A percentile compares a stretch with the other conserved stretches of the same genome.
Conservation (phyloP, 2,888 invertebrate genomes). For the Xanthia icteritia region DNA sequence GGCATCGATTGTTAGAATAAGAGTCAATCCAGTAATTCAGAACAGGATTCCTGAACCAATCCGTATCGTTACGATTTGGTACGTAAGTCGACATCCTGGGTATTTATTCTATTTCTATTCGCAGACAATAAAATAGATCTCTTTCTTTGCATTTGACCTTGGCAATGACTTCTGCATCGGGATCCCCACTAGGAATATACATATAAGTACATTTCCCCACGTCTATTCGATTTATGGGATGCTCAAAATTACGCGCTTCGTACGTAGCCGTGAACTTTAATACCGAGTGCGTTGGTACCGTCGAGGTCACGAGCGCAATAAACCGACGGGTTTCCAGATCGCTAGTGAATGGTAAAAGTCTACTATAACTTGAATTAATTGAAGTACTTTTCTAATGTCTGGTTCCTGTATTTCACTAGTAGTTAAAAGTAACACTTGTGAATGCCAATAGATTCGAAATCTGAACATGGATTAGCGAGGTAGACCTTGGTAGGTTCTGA, state of each 20-base stretch:
- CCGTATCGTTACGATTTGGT: not conserved
- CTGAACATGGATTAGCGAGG: not conserved
- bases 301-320: constrained; percentile 64
- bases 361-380: constrained; percentile 15
- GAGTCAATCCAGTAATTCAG: constrained; percentile 1
- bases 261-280: constrained; percentile 62
- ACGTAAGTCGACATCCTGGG: constrained; percentile 22
- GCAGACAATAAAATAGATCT: constrained; percentile 26
- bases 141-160: constrained; percentile 35
- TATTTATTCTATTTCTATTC: constrained; percentile 3
- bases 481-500: not conserved
- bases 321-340: constrained; percentile 54
- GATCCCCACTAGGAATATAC: not conserved
- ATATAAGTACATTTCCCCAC: not conserved
- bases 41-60: constrained; percentile 7
- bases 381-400: constrained; percentile 24
- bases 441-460: not conserved
- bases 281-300: constrained; percentile 59
- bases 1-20: not conserved
- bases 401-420: not conserved
- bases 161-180: constrained; percentile 27
- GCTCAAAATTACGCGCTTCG: constrained; percentile 46
- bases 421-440: not conserved
- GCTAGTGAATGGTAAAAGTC: constrained; percentile 45
- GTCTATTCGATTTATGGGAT: constrained; percentile 49